Conservation (phyloP, 2,797 vertebrate genomes). For the Merluccius polli region DNA sequence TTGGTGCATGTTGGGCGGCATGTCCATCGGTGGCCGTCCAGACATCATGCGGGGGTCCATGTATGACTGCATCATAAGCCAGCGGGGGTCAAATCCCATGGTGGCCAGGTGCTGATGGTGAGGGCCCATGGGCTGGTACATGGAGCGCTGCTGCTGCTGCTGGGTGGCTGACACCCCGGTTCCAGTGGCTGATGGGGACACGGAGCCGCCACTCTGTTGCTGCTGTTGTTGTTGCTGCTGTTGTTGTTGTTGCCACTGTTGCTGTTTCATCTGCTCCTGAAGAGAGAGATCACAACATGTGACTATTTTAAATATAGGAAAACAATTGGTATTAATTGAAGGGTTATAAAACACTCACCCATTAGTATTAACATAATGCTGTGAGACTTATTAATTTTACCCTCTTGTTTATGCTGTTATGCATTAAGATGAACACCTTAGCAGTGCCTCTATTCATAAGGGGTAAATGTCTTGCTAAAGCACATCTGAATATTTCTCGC, state of each 20-base stretch:
- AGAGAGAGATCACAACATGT: neutral
- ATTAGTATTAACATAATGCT: neutral
- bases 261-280: constrained; percentile 97
- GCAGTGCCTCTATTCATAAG: neutral
- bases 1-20: constrained; percentile 86
- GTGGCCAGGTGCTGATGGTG: constrained; percentile 92
- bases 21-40: constrained; percentile 88
- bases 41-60: constrained; percentile 98
- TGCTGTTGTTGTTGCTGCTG: constrained; percentile 56
- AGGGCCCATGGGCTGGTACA: constrained; percentile 92
- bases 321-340: neutral
- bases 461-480: neutral
- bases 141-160: constrained; percentile 84
- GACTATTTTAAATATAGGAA: neutral
- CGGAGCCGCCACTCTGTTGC: constrained; percentile 76
- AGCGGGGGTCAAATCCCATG: constrained; percentile 97
- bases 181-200: constrained; percentile 79
- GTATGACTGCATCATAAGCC: constrained; percentile 99
- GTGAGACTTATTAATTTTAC: neutral
- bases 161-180: constrained; percentile 58
- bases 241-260: constrained; percentile 76
- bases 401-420: neutral
- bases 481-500: neutral
- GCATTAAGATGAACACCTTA: neutral
- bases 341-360: neutral